Base-by-base conservation (phyloP, 2,113 vertebrate genomes). In the Zingel zingel region DNA sequence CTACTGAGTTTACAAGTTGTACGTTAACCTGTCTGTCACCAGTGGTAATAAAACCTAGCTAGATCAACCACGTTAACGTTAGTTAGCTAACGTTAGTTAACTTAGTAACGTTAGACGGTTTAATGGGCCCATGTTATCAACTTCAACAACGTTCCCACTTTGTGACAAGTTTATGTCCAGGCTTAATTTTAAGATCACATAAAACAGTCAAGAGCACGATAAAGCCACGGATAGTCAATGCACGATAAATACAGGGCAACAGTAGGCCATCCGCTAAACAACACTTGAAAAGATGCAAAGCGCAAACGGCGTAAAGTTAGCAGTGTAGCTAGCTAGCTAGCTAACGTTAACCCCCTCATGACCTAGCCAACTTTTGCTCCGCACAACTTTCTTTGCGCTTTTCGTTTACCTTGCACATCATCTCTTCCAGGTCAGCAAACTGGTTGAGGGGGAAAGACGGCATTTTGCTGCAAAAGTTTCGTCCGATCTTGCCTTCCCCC, bases 361-460 rank as follows among this genome's bases (percentile, higher is more conserved):
- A 81, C 50, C 61, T 45, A 86, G 82, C 89, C 4, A 82, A 90
- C 79, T 88, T 87, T 66, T 53, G 19, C 80, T 73, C 21, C 50
- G 50, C 84, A 70, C 61, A 81, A 79, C 88, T 90, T 87, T 79
- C 61, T 82, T 27, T 45, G 23, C 51, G 27, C 43, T 6, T 48
- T 51, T 23, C 33, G 0, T 47, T 89, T 93, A 95, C 95, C 94
- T 94, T 94, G 88, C 91, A 93, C 91, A 96, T 85, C 79, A 93
- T 86, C 54, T 96, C 93, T 25, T 95, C 95, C 82, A 94, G 81
- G 66, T 94, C 94, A 2, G 88, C 43, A 23, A 94, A 92, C 79
- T 94, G 93, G 83, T 89, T 87, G 27, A 90, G 80, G 18, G 90
- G 89, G 86, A 90, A 93, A n/a, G 94, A 95, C 14, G 94, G 95